A percentile compares a stretch with the other conserved stretches of the same genome.
Conservation (phyloP, 1,140 invertebrate species). For the Dendrolimus kikuchii region DNA sequence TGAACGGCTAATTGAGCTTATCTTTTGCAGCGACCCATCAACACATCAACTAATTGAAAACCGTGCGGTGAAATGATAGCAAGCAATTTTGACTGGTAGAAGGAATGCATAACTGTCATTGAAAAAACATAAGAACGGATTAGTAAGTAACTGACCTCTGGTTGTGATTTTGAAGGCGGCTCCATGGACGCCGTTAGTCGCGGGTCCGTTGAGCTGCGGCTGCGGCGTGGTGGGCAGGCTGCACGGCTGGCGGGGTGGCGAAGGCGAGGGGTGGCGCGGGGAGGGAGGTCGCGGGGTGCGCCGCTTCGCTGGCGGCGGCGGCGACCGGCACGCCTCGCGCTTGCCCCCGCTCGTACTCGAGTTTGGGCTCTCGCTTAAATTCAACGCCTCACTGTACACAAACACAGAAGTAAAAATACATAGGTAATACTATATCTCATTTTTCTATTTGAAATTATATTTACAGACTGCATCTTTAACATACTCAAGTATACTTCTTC, state of each 20-base stretch:
- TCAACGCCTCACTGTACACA: conserved; percentile 73
- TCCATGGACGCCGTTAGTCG: conserved; percentile 61
- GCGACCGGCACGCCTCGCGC: conserved; percentile 73
- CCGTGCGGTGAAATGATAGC: too few species aligned
- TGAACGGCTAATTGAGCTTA: too few species aligned
- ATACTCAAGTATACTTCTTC: too few species aligned
- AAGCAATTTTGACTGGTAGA: too few species aligned
- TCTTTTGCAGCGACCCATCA: too few species aligned
- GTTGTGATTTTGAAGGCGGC: conserved; percentile 93
- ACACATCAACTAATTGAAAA: too few species aligned
- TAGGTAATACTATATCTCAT: too few species aligned
- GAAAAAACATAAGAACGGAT: not conserved
- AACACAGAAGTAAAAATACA: too few species aligned
- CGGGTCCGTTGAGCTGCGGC: conserved; percentile 48
- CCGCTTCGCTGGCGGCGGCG: conserved; percentile 76
- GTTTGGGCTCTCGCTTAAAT: conserved; percentile 75
- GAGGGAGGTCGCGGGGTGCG: conserved; percentile 49
- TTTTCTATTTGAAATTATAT: too few species aligned
- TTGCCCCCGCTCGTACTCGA: conserved; percentile 70
- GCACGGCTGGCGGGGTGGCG: conserved; percentile 19
- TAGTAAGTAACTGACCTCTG: conserved; percentile 75
- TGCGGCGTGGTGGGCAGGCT: conserved; percentile 25
- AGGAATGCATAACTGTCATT: too few species aligned
- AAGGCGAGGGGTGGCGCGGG: conserved; percentile 41
- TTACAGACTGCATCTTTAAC: too few species aligned